Evolutionary conservation across 1,140 invertebrate genomes (phyloP), one percentile per base, ranked within the genome.

Genomic region (Apis florea): DNA sequence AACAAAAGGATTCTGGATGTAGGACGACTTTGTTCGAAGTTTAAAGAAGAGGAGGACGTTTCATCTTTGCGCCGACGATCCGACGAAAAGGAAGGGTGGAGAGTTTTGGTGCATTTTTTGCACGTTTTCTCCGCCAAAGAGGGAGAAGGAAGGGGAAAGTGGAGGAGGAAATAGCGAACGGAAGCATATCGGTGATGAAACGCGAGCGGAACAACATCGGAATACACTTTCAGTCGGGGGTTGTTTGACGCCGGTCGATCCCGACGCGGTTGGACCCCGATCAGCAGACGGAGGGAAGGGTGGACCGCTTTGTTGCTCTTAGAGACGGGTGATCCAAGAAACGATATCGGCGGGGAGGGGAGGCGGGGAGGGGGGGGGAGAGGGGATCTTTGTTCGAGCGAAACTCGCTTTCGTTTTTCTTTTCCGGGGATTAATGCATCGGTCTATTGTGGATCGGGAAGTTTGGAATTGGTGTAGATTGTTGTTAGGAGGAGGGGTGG

Each of bases 61-160:
- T 72, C 72, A 64, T 84, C 79, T 85, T 87, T 87, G 83, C 78
- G 63, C 21, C 79, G 51, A 58, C 40, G 53, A 59, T 40, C 31
- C 2, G 31, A 40, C 31, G 31, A 40, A 40, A 40, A 0, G 31
- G 31, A 31, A 58, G 67, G 51, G 74, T 64, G 21, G 59, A 64
- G n/a, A 66, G 59, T 0, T 19, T 1, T n/a, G 21, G 5, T 40
- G 68, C 77, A 87, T 88, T 88, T 79, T 87, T 87, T 79, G 78
- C 51, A 51, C 56, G 69, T 70, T 75, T 76, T 76, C 31, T 6
- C 31, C 31, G 4, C 4, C 31, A 13, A 64, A 21, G 12, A 17
- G 17, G 54, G 17, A 21, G 47, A 54, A 49, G 64, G 6, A 51
- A 17, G 24, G 10, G 12, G 24, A 68, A 31, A 24, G 47, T 68